phyloP scores from a whole-genome alignment of 2,888 invertebrate species.

The Cheilosia variabilis region DNA sequence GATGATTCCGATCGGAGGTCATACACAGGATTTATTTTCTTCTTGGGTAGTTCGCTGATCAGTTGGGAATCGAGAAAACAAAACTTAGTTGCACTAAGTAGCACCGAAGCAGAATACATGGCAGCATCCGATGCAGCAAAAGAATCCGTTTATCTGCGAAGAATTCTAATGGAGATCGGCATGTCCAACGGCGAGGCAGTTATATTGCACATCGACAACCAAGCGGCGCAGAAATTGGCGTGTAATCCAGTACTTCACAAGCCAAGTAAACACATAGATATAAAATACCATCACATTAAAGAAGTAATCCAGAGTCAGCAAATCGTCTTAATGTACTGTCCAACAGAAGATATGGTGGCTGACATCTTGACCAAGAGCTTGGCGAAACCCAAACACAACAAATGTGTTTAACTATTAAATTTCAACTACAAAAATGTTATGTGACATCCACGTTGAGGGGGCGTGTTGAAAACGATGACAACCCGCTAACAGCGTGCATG shows the following conservation, averaged over 20 bases:
- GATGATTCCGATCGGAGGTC: conserved; percentile 39
- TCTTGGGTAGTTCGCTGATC: conserved; percentile 9
- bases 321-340: conserved; percentile 49
- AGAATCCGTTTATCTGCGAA: conserved; percentile 53
- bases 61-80: conserved; percentile 25
- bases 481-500: conserved; percentile 17
- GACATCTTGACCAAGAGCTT: conserved; percentile 62
- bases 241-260: conserved; percentile 53
- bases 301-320: conserved; percentile 47
- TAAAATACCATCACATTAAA: conserved; percentile 57
- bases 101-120: conserved; percentile 26
- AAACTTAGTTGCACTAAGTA: conserved; percentile 34
- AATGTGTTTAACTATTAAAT: conserved; percentile 45
- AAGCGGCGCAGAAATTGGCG: conserved; percentile 54
- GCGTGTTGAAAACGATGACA: conserved; percentile 15
- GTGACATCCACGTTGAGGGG: conserved; percentile 7
- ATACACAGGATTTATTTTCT: conserved; percentile 45
- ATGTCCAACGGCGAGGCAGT: conserved; percentile 41
- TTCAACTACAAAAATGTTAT: conserved; percentile 23
- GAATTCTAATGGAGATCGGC: conserved; percentile 50
- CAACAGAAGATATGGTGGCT: conserved; percentile 58
- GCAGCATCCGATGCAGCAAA: conserved; percentile 60
- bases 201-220: conserved; percentile 55
- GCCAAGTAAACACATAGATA: conserved; percentile 63
- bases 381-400: conserved; percentile 58